Percentiles rank a stretch among this genome's conserved stretches.
Evolutionary conservation across 2,888 invertebrate genomes (phyloP).

Genomic region (Dolichomitus sp.): DNA sequence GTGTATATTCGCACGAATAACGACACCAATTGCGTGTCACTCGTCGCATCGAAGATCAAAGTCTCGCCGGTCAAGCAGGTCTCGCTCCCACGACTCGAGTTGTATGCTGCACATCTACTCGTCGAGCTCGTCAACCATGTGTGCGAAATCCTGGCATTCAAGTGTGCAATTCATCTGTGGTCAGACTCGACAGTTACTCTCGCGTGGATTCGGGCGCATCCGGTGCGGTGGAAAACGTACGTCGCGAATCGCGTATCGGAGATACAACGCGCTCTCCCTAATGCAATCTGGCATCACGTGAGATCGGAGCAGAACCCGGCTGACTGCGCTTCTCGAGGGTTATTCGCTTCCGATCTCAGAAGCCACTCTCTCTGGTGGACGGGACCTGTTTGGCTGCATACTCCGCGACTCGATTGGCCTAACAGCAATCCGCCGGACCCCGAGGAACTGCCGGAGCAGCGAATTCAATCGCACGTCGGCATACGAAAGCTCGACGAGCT

Average conservation of each 20-base stretch:
- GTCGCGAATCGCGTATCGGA: conserved; percentile 51
- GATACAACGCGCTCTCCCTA: conserved; percentile 24
- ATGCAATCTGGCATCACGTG: conserved; percentile 47
- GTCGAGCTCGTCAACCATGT: conserved; percentile 12
- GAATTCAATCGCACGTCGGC: no score
- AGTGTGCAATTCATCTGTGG: conserved; percentile 48
- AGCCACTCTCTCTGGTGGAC: conserved; percentile 47
- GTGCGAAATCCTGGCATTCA: neutral
- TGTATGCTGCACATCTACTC: conserved; percentile 40
- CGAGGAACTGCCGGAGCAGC: no score
- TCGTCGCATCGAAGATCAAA: conserved; percentile 22
- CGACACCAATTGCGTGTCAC: neutral
- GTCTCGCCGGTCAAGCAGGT: conserved; percentile 36
- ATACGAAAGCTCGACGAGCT: no score
- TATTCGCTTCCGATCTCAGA: neutral
- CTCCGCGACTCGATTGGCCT: no score
- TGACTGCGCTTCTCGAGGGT: conserved; percentile 21
- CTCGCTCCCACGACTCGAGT: conserved; percentile 31
- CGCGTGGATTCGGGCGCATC: conserved; percentile 39
- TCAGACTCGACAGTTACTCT: conserved; percentile 51
- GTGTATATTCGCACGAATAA: no score
- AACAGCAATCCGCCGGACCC: no score
- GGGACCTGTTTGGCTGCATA: no score
- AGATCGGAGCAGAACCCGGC: conserved; percentile 47
- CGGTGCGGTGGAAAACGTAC: conserved; percentile 43